Evolutionary conservation across 2,888 invertebrate genomes (phyloP).

Genomic region (Nasonia oneida): DNA sequence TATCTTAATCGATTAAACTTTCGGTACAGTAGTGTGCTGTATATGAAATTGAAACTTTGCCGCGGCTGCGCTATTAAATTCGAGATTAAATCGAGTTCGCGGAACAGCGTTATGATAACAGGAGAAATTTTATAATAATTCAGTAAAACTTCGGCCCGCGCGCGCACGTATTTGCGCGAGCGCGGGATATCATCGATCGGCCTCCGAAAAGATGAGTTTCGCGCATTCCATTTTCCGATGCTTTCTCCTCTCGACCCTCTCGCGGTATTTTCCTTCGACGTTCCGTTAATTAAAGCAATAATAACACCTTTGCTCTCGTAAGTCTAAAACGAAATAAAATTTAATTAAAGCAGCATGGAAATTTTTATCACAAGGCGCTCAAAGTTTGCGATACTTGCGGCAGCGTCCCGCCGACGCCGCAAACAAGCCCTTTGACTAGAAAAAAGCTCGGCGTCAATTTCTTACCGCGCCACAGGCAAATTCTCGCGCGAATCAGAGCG

Average conservation of each 20-base stretch:
- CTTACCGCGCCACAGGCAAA: neutral
- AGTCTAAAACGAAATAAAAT: too few species aligned
- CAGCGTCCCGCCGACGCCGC: too few species aligned
- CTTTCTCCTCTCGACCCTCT: neutral
- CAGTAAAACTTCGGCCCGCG: neutral
- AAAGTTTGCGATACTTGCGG: too few species aligned
- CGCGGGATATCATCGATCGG: conserved; percentile 28
- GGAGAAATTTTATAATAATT: neutral
- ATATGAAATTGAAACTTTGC: neutral
- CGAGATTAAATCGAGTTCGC: neutral
- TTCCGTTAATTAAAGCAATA: conserved; percentile 17
- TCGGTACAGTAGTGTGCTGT: neutral
- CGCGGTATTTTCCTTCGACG: neutral
- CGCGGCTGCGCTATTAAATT: neutral
- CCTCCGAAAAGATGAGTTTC: conserved; percentile 29
- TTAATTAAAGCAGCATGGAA: too few species aligned
- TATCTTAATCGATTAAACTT: neutral
- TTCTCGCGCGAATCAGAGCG: neutral
- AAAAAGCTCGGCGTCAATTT: too few species aligned
- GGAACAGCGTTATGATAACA: neutral
- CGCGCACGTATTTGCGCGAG: neutral
- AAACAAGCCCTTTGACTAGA: too few species aligned
- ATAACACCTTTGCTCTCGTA: neutral
- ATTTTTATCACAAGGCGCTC: too few species aligned
- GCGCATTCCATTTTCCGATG: conserved; percentile 28